phyloP scores from a whole-genome alignment of 1,140 invertebrate genomes.

The Rhysida immarginata region DNA sequence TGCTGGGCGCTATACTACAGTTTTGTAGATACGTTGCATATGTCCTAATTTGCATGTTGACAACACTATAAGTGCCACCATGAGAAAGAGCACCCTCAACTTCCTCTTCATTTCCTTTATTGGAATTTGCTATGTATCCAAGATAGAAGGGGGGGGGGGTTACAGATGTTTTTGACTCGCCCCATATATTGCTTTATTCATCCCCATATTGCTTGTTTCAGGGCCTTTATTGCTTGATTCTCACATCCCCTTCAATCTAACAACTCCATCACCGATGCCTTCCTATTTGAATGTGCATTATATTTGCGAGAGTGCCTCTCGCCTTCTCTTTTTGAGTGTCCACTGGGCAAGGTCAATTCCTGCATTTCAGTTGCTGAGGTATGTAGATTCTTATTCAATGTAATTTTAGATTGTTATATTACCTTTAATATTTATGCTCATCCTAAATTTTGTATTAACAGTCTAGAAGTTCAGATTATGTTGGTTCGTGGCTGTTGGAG shows the following conservation, averaged over 20 bases:
- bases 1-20: too few species aligned
- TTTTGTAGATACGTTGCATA: too few species aligned
- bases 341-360: conserved; percentile 73
- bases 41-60: too few species aligned
- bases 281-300: conserved; percentile 71
- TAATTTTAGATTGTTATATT: neutral
- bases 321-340: conserved; percentile 71
- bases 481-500: conserved; percentile 78
- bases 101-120: too few species aligned
- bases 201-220: neutral
- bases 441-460: conserved; percentile 23
- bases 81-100: too few species aligned
- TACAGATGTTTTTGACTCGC: too few species aligned
- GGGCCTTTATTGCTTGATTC: conserved; percentile 49
- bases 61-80: too few species aligned
- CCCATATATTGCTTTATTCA: too few species aligned
- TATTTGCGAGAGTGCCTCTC: conserved; percentile 79
- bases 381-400: neutral
- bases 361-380: conserved; percentile 64
- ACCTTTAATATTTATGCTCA: neutral
- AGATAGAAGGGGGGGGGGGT: too few species aligned
- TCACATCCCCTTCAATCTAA: conserved; percentile 57
- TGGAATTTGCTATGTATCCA: too few species aligned
- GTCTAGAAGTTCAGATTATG: conserved; percentile 64
- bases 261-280: conserved; percentile 62